Evolutionary conservation across 2,797 vertebrate genomes (phyloP).

Genomic region (Melanotaenia maccullochi): DNA sequence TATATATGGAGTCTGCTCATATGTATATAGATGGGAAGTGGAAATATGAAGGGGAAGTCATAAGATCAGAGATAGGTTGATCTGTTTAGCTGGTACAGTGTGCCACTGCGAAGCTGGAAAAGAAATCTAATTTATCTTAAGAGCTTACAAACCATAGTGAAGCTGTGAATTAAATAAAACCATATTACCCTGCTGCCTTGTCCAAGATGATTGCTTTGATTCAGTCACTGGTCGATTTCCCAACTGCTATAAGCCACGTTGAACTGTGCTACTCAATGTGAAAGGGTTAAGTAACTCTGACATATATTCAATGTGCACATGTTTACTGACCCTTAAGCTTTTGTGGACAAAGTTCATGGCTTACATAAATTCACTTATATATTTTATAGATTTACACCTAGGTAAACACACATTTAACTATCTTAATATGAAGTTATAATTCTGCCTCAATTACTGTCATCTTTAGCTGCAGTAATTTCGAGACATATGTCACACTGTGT

Average conservation of each 20-base stretch:
- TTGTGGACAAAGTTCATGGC: slow-evolving; percentile 1
- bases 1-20: slow-evolving; percentile 68
- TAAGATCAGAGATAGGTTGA: slow-evolving; percentile 45
- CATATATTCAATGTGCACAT: slow-evolving; percentile 22
- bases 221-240: slow-evolving; percentile 15
- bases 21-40: slow-evolving; percentile 47
- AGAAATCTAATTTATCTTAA: slow-evolving; percentile 59
- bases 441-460: slow-evolving; percentile 17
- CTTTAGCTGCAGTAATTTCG: slow-evolving; percentile 43
- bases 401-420: slow-evolving; percentile 14
- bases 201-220: slow-evolving; percentile 44
- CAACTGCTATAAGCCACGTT: slow-evolving; percentile 8
- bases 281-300: slow-evolving; percentile 5
- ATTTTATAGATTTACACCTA: slow-evolving; percentile 8
- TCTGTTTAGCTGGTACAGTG: slow-evolving; percentile 25
- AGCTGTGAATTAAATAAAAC: slow-evolving; percentile 38
- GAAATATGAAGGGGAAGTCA: background rate
- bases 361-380: slow-evolving; percentile 9
- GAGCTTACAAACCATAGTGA: slow-evolving; percentile 49
- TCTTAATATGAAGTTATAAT: slow-evolving; percentile 24
- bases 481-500: slow-evolving; percentile 23
- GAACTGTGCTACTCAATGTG: slow-evolving; percentile 7
- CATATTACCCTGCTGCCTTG: slow-evolving; percentile 33
- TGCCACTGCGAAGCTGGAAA: slow-evolving; percentile 26
- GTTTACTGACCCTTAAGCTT: slow-evolving; percentile 13